Base-by-base conservation (phyloP, 2,113 vertebrate species). In the Lophotis ruficrista region DNA sequence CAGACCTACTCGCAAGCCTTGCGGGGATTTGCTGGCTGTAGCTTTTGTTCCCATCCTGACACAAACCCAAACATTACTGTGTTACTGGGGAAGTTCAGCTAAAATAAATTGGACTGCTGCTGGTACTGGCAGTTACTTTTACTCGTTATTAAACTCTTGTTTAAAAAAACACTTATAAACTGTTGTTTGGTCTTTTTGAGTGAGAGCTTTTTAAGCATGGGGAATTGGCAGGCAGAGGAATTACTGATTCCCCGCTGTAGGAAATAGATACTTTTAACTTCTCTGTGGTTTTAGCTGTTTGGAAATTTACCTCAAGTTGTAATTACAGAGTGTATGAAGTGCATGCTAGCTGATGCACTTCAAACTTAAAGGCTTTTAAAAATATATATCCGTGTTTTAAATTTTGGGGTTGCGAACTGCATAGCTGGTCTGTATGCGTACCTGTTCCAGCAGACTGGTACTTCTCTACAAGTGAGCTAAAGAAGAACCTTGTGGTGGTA, bases 1-100 rank as follows among this genome's bases (percentile, higher is more conserved):
- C 60, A 75, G 82, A 54, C 43, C 47, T 66, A 1, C 56, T 35
- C 0, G 0, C 1, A 25, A 69, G 25, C 14, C 1, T 51, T 53
- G 60, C 0, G 1, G 37, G 58, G 24, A n/a, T 92, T 71, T 86
- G 25, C 71, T 68, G 27, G 19, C 41, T 57, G 2, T 47, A 27
- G 23, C 30, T 90, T 85, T 54, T 83, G 65, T 82, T 75, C 25
- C 8, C 50, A 4, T 30, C 18, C 31, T 62, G n/a, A 48, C 10
- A 20, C 28, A 60, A 75, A 68, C 18, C 18, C 51, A 41, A 4
- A 43, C 22, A 9, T 35, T 24, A 13, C 58, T 53, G 35, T 38
- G 45, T 51, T 47, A 12, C 1, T 89, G 51, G 56, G 31, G 33
- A 89, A 75, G n/a, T 75, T 50, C n/a, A 48, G 35, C 61, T 82